phyloP scores from a whole-genome alignment of 1,140 invertebrate genomes.

The Cydia fagiglandana region DNA sequence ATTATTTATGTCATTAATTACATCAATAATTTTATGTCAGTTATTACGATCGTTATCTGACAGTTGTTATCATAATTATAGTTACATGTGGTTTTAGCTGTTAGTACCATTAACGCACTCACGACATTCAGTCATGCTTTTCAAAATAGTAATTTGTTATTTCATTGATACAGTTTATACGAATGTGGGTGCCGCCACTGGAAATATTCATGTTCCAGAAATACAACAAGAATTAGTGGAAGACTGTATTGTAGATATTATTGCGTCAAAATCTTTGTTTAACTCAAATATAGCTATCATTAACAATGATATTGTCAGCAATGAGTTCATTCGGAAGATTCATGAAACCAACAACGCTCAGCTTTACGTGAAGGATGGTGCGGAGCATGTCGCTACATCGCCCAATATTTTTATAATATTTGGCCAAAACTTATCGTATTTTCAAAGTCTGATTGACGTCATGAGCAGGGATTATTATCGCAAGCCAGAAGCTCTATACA shows the following conservation, averaged over 20 bases:
- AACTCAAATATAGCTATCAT: not conserved
- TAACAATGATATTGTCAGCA: not conserved
- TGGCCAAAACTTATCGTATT: not conserved
- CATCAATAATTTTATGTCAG: too few species aligned
- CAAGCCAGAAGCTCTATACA: not conserved
- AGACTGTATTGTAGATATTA: not conserved
- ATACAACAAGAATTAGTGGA: not conserved
- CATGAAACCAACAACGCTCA: conserved; percentile 1
- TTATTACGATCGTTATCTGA: too few species aligned
- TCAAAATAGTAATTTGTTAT: conserved; percentile 9
- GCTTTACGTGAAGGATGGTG: not conserved
- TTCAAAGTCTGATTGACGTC: not conserved
- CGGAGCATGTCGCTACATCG: not conserved
- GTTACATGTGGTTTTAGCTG: not conserved
- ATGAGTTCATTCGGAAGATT: not conserved
- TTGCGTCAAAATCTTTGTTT: not conserved
- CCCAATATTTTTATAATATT: not conserved
- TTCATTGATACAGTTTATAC: not conserved
- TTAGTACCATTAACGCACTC: not conserved
- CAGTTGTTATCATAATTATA: too few species aligned
- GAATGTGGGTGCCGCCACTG: not conserved
- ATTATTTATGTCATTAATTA: too few species aligned
- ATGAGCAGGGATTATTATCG: not conserved
- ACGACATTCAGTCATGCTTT: not conserved
- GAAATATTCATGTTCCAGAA: not conserved